These are phyloP conservation scores for Smutsia temminckii DNA, from an alignment of 2,797 vertebrate species.

Conservation along the genomic window DNA sequence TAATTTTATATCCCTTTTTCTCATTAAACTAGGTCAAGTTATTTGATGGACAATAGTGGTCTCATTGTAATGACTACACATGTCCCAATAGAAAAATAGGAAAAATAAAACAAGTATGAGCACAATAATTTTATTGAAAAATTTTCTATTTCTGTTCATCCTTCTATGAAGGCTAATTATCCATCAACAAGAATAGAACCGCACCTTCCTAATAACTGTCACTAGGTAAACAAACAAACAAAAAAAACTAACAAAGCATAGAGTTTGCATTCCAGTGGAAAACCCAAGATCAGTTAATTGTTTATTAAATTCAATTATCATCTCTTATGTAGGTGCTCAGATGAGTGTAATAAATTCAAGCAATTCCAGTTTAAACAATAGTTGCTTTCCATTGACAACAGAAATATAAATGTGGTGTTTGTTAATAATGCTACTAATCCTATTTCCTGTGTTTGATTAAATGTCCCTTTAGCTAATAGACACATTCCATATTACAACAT, in stretches of 20 bases:
- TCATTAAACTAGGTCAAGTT: background rate
- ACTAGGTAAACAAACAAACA: background rate
- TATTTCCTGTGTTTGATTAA: conserved; percentile 45
- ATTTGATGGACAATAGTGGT: conserved; percentile 14
- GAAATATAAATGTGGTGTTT: conserved; percentile 11
- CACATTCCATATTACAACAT: background rate
- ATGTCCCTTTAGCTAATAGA: conserved; percentile 11
- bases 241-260: background rate
- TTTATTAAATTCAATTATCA: conserved; percentile 43
- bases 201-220: background rate
- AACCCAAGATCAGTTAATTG: background rate
- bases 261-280: background rate
- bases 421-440: conserved; percentile 1
- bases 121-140: background rate
- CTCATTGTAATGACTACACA: background rate
- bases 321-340: background rate
- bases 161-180: conserved; percentile 16
- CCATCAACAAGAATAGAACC: background rate
- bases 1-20: background rate
- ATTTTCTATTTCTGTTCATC: background rate
- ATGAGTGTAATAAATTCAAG: conserved; percentile 4
- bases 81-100: background rate
- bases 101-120: background rate
- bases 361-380: conserved; percentile 17
- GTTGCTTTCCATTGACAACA: conserved; percentile 7